phyloP scores from a whole-genome alignment of 2,888 invertebrate genomes.

The Hemithea aestivaria region DNA sequence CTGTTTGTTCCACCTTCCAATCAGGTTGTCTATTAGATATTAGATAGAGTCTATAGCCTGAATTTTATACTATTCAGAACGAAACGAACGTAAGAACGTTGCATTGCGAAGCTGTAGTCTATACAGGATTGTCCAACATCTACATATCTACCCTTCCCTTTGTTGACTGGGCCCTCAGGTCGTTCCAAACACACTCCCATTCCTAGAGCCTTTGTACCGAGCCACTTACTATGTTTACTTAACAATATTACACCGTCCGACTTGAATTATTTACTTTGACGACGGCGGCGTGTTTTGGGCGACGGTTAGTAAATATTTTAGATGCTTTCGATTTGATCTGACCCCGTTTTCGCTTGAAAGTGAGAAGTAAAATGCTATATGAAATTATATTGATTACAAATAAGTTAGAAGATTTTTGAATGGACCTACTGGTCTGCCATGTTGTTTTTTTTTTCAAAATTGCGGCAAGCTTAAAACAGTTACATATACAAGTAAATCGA shows the following conservation, averaged over 20 bases:
- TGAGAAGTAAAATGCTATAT: too few relatives aligned
- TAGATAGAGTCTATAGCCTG: too few relatives aligned
- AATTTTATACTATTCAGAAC: too few relatives aligned
- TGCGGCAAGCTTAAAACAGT: too few relatives aligned
- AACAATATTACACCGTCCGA: slow-evolving; percentile 27
- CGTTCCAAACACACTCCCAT: slow-evolving; percentile 22
- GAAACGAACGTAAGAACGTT: too few relatives aligned
- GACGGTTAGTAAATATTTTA: slow-evolving; percentile 23
- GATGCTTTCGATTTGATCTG: slow-evolving; percentile 20
- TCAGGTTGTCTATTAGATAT: too few relatives aligned
- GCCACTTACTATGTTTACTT: slow-evolving; percentile 26
- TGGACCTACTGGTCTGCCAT: too few relatives aligned
- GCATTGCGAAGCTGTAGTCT: neutral
- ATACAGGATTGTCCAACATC: slow-evolving; percentile 7
- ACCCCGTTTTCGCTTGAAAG: slow-evolving; percentile 9
- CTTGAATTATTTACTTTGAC: slow-evolving; percentile 26
- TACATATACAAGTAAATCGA: too few relatives aligned
- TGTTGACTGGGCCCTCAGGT: slow-evolving; percentile 14
- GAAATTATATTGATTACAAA: too few relatives aligned
- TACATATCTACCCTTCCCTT: slow-evolving; percentile 18
- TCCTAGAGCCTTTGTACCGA: slow-evolving; percentile 21
- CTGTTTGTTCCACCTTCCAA: too few relatives aligned
- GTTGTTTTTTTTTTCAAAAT: too few relatives aligned
- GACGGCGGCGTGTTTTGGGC: slow-evolving; percentile 17
- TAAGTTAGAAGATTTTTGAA: too few relatives aligned